Percentiles rank a stretch among this genome's conserved stretches.
Evolutionary conservation across 2,888 invertebrate genomes (phyloP).

Genomic region (Abrostola tripartita): DNA sequence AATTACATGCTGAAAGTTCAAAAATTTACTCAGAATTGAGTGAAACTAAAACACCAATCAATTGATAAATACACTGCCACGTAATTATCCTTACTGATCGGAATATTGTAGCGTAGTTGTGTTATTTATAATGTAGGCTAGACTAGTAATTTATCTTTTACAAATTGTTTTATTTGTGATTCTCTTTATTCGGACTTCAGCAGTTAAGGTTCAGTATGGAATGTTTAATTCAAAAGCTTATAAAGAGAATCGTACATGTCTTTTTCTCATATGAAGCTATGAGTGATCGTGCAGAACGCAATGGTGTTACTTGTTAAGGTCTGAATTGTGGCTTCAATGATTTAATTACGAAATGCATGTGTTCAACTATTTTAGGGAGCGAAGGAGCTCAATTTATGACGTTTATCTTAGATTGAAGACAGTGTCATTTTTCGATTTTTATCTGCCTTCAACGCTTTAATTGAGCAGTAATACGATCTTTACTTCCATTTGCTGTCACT

Average conservation of each 20-base stretch:
- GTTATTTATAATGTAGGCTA: constrained; percentile 62
- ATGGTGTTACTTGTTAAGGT: constrained; percentile 7
- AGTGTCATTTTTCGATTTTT: no score
- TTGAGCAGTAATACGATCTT: no score
- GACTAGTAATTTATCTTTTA: constrained; percentile 53
- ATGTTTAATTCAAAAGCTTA: constrained; percentile 15
- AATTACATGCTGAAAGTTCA: constrained; percentile 55
- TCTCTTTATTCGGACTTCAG: constrained; percentile 42
- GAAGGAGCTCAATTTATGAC: not conserved
- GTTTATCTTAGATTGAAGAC: not conserved
- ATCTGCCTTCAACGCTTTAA: no score
- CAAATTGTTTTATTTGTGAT: constrained; percentile 38
- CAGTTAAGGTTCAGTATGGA: constrained; percentile 11
- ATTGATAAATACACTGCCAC: constrained; percentile 56
- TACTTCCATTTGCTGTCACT: not conserved
- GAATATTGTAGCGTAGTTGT: constrained; percentile 51
- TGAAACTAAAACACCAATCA: constrained; percentile 50
- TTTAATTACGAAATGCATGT: constrained; percentile 21
- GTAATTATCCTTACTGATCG: constrained; percentile 46
- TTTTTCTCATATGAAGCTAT: constrained; percentile 43
- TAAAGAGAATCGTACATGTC: constrained; percentile 45
- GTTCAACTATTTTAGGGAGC: constrained; percentile 37
- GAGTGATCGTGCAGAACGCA: constrained; percentile 27
- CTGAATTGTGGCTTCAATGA: constrained; percentile 36
- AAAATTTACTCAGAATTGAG: constrained; percentile 33